These are phyloP conservation scores for Sphaerophoria rueppellii DNA, from an alignment of 2,888 invertebrate species.

Conservation along the genomic window DNA sequence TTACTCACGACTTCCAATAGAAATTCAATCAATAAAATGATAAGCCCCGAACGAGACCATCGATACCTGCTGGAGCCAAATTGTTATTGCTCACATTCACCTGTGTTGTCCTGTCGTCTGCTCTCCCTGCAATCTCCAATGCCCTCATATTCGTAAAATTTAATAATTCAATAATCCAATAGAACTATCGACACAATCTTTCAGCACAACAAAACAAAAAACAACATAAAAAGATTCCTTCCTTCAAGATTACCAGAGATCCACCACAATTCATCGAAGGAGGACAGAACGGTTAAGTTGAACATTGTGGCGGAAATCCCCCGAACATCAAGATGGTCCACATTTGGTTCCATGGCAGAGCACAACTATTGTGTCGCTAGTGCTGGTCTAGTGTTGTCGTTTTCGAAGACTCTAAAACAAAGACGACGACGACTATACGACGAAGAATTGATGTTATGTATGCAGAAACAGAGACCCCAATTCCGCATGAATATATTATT, in stretches of 20 bases:
- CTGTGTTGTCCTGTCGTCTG: background rate
- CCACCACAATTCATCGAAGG: constrained; percentile 40
- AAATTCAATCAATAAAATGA: constrained; percentile 18
- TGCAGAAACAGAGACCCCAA: constrained; percentile 33
- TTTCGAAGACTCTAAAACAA: background rate
- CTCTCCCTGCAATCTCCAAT: background rate
- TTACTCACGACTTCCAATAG: constrained; percentile 48
- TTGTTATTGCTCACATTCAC: constrained; percentile 44
- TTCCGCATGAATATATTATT: constrained; percentile 70
- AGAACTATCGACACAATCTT: constrained; percentile 59
- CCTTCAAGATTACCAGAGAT: constrained; percentile 29
- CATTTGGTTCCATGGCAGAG: constrained; percentile 56
- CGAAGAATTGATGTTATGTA: constrained; percentile 1
- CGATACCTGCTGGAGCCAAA: constrained; percentile 47
- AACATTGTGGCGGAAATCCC: constrained; percentile 49
- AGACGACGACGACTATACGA: background rate
- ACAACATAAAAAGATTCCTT: constrained; percentile 1
- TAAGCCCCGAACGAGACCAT: constrained; percentile 24
- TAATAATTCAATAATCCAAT: constrained; percentile 66
- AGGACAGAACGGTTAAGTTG: constrained; percentile 45
- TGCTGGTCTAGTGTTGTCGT: background rate
- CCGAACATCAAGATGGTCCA: constrained; percentile 68
- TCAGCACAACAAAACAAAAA: constrained; percentile 28
- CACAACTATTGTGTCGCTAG: constrained; percentile 38
- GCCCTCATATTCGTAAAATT: constrained; percentile 52